Base-by-base conservation (phyloP, 2,113 vertebrate genomes). In the Suncus etruscus region DNA sequence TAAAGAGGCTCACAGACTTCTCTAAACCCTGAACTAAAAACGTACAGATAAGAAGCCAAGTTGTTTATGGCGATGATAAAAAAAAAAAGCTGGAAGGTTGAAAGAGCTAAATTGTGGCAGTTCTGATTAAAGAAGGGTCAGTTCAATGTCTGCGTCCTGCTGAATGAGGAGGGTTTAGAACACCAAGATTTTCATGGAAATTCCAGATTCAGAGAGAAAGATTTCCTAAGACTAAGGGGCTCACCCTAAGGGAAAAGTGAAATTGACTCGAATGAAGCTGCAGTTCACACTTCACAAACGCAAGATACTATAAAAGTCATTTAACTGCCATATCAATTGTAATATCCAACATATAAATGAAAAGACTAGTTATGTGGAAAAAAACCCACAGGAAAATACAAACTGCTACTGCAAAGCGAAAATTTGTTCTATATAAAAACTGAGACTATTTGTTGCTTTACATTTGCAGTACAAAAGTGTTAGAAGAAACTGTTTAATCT, bases 311-410 rank as follows among this genome's bases (percentile, higher is more conserved):
- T 25, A 85, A 10, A 82, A 72, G 29, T 15, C 66, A 83, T 81
- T 90, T 72, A 89, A 80, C 14, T 82, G 9, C 27, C 27, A 81
- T 15, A 32, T 86, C 73, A 92, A 69, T 82, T 75, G 63, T 3
- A 50, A 85, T 32, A 11, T 50, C 5, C 11, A 94, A 45, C 61
- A 86, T 14, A 66, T 0, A 83, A 14, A 16, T 39, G 18, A 85
- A 94, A 87, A 87, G 77, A 69, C n/a, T 39, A 39, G 39, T 39
- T 65, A 83, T 54, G 12, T 54, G 54, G 54, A 12, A 79, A 80
- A 14, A 90, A 75, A 47, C 0, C 24, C 63, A 31, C 0, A 25
- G 63, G n/a, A 75, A 86, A 91, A 83, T 4, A 12, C 11, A 80
- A 87, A 3, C 45, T 72, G 9, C 11, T 14, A 54, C 22, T 76